These are phyloP conservation scores for Globodera rostochiensis DNA, from an alignment of 1,140 invertebrate species.

Conservation along the genomic window DNA sequence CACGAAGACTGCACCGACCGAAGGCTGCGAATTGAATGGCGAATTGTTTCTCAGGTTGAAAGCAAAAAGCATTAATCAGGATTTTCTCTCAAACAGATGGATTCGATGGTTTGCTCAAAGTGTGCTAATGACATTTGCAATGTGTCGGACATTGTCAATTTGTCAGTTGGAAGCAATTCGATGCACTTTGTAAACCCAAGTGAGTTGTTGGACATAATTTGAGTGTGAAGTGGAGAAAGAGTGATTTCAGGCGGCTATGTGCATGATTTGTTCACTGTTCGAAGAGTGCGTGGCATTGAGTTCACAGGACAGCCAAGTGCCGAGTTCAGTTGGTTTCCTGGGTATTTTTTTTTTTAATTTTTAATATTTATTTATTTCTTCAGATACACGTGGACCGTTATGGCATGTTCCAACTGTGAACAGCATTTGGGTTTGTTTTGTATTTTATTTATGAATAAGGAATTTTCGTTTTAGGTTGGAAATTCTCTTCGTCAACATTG, in stretches of 20 bases:
- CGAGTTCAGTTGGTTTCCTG: constrained; percentile 34
- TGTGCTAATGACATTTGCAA: constrained; percentile 12
- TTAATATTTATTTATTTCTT: background rate
- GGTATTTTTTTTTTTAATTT: constrained; percentile 14
- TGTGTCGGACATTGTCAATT: constrained; percentile 30
- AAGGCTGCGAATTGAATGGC: constrained; percentile 27
- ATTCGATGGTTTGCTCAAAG: constrained; percentile 2
- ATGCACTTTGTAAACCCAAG: constrained; percentile 35
- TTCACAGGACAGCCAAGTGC: constrained; percentile 8
- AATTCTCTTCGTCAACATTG: constrained; percentile 12
- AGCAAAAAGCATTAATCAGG: background rate
- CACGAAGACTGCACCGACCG: constrained; percentile 28
- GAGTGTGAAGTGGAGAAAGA: background rate
- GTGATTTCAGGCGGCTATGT: constrained; percentile 21
- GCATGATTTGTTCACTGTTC: constrained; percentile 33
- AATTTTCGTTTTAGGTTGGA: constrained; percentile 24
- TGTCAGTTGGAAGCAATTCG: constrained; percentile 26
- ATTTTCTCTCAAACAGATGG: constrained; percentile 22
- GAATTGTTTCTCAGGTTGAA: constrained; percentile 26
- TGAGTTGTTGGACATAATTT: background rate
- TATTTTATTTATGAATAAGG: background rate
- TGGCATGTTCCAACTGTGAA: constrained; percentile 25
- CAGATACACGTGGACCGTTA: constrained; percentile 33
- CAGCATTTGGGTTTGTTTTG: background rate
- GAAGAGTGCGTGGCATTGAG: background rate